A percentile compares a stretch with the other conserved stretches of the same genome.
Evolutionary conservation across 2,113 vertebrate genomes (phyloP).

Genomic region (Callospermophilus lateralis): DNA sequence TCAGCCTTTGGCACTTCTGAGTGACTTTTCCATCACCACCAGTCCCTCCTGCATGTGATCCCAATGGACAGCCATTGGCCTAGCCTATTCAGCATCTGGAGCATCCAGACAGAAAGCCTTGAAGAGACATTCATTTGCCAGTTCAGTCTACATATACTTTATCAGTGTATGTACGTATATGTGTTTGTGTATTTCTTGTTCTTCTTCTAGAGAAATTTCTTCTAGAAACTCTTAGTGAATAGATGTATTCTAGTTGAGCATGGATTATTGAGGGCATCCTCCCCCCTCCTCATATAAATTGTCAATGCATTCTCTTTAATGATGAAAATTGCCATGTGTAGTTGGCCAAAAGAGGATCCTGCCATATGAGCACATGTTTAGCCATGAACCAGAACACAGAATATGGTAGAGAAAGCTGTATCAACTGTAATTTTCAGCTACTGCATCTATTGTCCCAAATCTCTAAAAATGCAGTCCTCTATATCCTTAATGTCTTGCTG

Average conservation of each 20-base stretch:
- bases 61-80: not conserved
- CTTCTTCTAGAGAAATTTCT: not conserved
- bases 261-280: not conserved
- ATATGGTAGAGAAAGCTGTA: not conserved
- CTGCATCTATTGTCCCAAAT: not conserved
- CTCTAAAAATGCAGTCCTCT: not conserved
- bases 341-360: not conserved
- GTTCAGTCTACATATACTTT: not conserved
- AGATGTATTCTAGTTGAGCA: not conserved
- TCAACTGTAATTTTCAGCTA: not conserved
- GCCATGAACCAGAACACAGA: not conserved
- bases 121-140: not conserved
- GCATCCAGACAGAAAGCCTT: not conserved
- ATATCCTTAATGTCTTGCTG: not conserved
- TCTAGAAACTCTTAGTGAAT: not conserved
- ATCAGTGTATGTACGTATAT: not conserved
- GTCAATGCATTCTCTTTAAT: not conserved
- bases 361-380: too few species aligned
- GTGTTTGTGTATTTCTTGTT: not conserved
- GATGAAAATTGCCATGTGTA: not conserved
- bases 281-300: not conserved
- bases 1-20: not conserved
- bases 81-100: not conserved
- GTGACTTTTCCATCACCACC: not conserved
- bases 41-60: accelerated